These are phyloP conservation scores for Lepus americanus DNA, from an alignment of 2,113 vertebrate genomes.

Conservation along the genomic window DNA sequence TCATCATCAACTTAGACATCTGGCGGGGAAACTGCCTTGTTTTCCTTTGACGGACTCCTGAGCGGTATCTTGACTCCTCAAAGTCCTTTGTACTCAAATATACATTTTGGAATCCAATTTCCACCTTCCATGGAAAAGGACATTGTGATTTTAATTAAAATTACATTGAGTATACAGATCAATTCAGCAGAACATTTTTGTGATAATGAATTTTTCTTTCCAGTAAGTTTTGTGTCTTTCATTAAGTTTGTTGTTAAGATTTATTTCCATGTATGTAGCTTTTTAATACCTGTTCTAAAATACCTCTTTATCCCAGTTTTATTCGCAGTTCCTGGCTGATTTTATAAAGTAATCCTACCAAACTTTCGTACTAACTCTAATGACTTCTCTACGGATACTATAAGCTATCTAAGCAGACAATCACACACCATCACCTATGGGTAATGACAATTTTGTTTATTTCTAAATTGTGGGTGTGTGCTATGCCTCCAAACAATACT, in stretches of 20 bases:
- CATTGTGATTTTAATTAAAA: constrained; percentile 38
- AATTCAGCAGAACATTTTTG: constrained; percentile 6
- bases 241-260: not conserved
- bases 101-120: not conserved
- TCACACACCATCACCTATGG: not conserved
- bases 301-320: not conserved
- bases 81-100: not conserved
- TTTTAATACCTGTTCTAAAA: not conserved
- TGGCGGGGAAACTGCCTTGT: not conserved
- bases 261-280: not conserved
- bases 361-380: not conserved
- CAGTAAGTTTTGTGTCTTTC: not conserved
- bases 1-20: not conserved
- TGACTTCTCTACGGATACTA: not conserved
- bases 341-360: not conserved
- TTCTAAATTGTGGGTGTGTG: not conserved
- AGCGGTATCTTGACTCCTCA: not conserved
- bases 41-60: constrained; percentile 6
- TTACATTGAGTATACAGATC: not conserved
- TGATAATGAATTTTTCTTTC: not conserved
- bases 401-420: not conserved
- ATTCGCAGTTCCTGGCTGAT: not conserved
- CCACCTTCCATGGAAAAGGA: not conserved
- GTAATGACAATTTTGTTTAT: not conserved
- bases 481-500: not conserved